Conservation (phyloP, 2,113 vertebrate genomes). For the Pluvialis apricaria region DNA sequence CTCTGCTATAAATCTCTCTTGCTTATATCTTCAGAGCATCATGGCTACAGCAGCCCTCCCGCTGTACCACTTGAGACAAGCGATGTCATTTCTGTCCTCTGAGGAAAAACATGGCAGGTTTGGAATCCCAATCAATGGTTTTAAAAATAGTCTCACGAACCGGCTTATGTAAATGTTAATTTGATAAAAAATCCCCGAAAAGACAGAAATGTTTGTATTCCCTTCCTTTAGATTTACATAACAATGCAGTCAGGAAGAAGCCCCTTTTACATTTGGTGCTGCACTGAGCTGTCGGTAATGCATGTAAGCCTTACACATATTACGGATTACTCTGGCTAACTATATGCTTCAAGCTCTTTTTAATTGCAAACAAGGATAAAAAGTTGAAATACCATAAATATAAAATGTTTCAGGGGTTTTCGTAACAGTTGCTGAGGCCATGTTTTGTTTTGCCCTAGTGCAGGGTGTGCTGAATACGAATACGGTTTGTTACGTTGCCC, state of each 20-base stretch:
- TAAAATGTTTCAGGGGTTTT: neutral
- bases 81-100: fast-evolving
- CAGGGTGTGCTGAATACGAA: fast-evolving
- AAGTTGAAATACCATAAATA: neutral
- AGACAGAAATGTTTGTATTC: neutral
- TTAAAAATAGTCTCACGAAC: neutral
- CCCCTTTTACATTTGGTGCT: neutral
- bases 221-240: neutral
- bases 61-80: neutral
- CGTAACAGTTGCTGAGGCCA: neutral
- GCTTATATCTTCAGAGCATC: neutral
- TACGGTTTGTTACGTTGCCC: fast-evolving
- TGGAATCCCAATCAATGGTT: neutral
- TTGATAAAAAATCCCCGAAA: neutral
- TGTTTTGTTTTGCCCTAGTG: neutral
- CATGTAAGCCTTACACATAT: fast-evolving
- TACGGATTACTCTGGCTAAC: neutral
- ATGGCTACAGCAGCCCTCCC: neutral
- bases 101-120: neutral
- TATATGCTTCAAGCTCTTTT: neutral
- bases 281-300: neutral
- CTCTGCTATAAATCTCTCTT: neutral
- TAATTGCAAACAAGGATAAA: neutral
- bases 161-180: neutral
- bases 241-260: neutral